Conservation (phyloP, 2,113 vertebrate genomes). For the Strix aluco region DNA sequence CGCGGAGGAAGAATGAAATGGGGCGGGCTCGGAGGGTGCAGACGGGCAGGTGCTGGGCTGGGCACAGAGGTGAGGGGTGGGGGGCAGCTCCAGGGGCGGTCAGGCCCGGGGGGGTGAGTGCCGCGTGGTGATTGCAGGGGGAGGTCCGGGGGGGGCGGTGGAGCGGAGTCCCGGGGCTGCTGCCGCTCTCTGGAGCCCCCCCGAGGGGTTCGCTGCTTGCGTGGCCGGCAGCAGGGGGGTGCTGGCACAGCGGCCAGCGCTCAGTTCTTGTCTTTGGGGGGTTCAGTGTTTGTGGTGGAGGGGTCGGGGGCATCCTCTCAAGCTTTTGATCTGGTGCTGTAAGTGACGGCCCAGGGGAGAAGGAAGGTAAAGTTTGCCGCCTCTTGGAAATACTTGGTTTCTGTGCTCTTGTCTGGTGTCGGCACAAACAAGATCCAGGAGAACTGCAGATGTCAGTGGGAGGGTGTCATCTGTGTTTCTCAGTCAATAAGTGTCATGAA, state of each 20-base stretch:
- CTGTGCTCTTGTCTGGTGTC: not conserved
- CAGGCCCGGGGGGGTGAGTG: no score
- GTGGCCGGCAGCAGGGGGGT: not conserved
- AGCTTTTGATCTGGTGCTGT: not conserved
- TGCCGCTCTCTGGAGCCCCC: not conserved
- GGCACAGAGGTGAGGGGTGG: no score
- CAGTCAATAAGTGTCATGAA: not conserved
- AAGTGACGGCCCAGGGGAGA: not conserved
- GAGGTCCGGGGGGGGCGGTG: not conserved
- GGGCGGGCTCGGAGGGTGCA: no score
- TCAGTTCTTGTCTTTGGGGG: not conserved
- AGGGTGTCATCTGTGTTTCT: not conserved
- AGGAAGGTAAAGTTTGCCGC: not conserved
- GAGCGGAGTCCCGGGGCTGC: accelerated
- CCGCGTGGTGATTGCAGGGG: not conserved
- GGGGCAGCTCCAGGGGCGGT: not conserved
- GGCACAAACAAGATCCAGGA: not conserved
- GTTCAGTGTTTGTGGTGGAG: not conserved
- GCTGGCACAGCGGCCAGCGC: no score
- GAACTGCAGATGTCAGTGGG: not conserved
- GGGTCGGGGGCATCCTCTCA: not conserved
- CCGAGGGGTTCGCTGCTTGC: accelerated
- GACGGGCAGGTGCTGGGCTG: not conserved
- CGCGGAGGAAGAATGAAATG: no score
- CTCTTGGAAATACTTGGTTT: not conserved